phyloP scores from a whole-genome alignment of 1,140 invertebrate species.

The Pissodes strobi region DNA sequence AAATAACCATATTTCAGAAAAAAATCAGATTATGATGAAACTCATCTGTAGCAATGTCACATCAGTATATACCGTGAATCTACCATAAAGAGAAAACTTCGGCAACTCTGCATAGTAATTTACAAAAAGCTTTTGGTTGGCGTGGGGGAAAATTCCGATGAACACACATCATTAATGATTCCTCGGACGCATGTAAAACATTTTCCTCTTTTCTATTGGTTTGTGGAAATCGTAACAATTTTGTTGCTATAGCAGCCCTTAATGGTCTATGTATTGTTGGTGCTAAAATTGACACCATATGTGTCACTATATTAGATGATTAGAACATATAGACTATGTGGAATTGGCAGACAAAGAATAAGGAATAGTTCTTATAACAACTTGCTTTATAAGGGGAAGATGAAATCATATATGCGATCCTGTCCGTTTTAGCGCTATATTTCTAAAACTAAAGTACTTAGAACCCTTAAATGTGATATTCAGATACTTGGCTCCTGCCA shows the following conservation, averaged over 20 bases:
- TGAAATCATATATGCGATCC: too few species aligned
- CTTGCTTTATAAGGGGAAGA: neutral
- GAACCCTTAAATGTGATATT: too few species aligned
- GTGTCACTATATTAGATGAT: neutral
- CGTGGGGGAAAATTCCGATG: conserved; percentile 20
- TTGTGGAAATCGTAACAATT: conserved; percentile 27
- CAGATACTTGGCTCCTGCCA: too few species aligned
- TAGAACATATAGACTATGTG: neutral
- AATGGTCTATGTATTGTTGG: neutral
- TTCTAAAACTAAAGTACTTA: too few species aligned
- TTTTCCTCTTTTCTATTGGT: conserved; percentile 12
- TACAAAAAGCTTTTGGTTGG: too few species aligned
- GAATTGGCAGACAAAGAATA: neutral
- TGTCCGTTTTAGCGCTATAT: too few species aligned
- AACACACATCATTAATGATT: conserved; percentile 26
- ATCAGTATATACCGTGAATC: too few species aligned
- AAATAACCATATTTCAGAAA: too few species aligned
- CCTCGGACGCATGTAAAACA: conserved; percentile 3
- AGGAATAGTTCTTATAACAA: neutral
- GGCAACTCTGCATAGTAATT: too few species aligned
- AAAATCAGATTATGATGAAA: too few species aligned
- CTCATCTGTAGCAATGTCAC: too few species aligned
- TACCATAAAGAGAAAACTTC: too few species aligned
- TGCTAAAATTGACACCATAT: neutral
- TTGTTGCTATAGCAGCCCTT: conserved; percentile 36